Percentiles rank a stretch among this genome's conserved stretches.
Evolutionary conservation across 2,113 vertebrate species (phyloP).

Genomic region (Leptocoma aspasia): DNA sequence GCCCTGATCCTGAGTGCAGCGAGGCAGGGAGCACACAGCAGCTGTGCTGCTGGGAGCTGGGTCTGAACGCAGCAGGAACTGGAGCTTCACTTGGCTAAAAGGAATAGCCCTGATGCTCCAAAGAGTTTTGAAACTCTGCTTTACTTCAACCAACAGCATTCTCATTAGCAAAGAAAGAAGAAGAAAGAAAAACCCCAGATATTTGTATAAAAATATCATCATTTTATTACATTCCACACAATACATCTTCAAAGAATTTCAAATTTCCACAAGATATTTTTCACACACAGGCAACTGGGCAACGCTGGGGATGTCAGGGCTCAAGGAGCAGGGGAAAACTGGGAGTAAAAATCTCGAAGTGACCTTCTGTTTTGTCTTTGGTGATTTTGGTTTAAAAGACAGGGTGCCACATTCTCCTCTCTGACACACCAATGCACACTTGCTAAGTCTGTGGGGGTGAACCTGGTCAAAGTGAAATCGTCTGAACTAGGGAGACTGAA

Average conservation of each 20-base stretch:
- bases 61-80: not conserved
- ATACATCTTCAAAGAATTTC: constrained; percentile 85
- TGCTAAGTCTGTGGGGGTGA: not conserved
- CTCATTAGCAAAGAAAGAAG: constrained; percentile 58
- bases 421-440: not conserved
- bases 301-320: constrained; percentile 71
- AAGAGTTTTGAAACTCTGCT: constrained; percentile 23
- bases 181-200: constrained; percentile 69
- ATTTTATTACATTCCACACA: constrained; percentile 98
- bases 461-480: not conserved
- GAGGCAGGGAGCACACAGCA: not conserved
- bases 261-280: constrained; percentile 88
- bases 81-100: not conserved
- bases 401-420: constrained; percentile 40
- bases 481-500: not conserved
- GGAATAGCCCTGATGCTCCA: not conserved
- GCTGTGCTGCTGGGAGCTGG: not conserved
- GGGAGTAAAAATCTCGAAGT: constrained; percentile 69
- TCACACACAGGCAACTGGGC: constrained; percentile 82
- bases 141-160: constrained; percentile 39
- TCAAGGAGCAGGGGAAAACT: constrained; percentile 42
- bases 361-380: constrained; percentile 71
- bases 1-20: not conserved
- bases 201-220: constrained; percentile 96
- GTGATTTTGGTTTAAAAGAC: constrained; percentile 70